phyloP scores from a whole-genome alignment of 2,113 vertebrate species.

The Entomyzon cyanotis region DNA sequence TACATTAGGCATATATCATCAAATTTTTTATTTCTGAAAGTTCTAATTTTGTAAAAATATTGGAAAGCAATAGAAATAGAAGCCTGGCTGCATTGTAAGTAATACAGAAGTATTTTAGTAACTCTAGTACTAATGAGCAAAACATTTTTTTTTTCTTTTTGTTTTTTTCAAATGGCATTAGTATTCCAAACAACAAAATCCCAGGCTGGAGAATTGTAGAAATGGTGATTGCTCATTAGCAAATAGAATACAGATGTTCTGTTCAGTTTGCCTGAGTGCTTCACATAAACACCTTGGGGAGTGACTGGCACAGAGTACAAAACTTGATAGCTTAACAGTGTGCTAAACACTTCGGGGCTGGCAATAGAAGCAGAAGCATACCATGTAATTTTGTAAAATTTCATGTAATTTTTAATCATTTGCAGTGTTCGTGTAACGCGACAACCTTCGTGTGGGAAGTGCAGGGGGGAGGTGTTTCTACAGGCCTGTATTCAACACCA shows the following conservation, averaged over 20 bases:
- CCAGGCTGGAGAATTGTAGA: slow-evolving; percentile 75
- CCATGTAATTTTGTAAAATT: slow-evolving; percentile 35
- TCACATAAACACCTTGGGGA: slow-evolving; percentile 72
- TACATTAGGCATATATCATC: background rate
- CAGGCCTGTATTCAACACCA: background rate
- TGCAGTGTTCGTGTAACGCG: background rate
- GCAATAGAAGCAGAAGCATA: background rate
- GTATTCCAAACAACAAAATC: slow-evolving; percentile 75
- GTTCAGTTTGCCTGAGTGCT: slow-evolving; percentile 73
- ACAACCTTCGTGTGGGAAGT: background rate
- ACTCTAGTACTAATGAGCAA: slow-evolving; percentile 18
- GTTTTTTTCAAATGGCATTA: slow-evolving; percentile 69
- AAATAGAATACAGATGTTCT: slow-evolving; percentile 81
- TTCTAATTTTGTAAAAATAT: slow-evolving; percentile 15
- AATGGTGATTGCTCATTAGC: slow-evolving; percentile 79
- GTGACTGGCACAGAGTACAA: slow-evolving; percentile 51
- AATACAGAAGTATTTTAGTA: slow-evolving; percentile 38
- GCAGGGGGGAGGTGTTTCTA: rapidly evolving
- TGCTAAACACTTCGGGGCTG: background rate
- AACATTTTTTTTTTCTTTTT: background rate
- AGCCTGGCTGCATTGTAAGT: background rate
- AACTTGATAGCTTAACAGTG: slow-evolving; percentile 4
- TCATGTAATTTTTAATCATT: slow-evolving; percentile 20
- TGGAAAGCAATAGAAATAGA: background rate
- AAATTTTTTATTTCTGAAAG: slow-evolving; percentile 28